These are phyloP conservation scores for Meteorus cinctellus DNA, from an alignment of 2,888 invertebrate genomes.

Conservation along the genomic window DNA sequence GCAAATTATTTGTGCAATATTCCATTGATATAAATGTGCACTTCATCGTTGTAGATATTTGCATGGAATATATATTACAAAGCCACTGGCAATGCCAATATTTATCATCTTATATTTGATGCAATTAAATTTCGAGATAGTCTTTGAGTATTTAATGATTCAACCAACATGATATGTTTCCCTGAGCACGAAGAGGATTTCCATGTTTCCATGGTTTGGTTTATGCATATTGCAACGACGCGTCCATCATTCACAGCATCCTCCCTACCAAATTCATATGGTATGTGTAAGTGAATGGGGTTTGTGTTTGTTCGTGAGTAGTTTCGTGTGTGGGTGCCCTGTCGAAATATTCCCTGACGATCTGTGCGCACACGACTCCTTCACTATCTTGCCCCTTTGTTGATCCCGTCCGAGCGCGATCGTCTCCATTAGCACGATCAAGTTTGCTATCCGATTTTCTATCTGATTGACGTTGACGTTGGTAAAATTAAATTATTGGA, in stretches of 20 bases:
- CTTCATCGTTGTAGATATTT: neutral
- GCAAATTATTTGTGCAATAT: neutral
- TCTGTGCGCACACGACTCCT: neutral
- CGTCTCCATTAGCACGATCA: slow-evolving; percentile 31
- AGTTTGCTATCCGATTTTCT: slow-evolving; percentile 20
- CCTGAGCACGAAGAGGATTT: slow-evolving; percentile 68
- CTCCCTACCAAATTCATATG: slow-evolving; percentile 34
- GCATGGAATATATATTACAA: neutral
- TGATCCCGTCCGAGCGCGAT: slow-evolving; percentile 12
- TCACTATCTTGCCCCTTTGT: neutral
- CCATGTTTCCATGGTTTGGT: slow-evolving; percentile 65
- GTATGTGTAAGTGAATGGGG: slow-evolving; percentile 20
- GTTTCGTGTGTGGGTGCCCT: neutral
- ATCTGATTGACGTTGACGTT: slow-evolving; percentile 43
- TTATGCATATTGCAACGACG: slow-evolving; percentile 70
- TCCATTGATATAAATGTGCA: neutral
- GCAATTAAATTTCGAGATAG: slow-evolving; percentile 9
- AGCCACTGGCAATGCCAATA: neutral
- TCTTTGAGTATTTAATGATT: slow-evolving; percentile 63
- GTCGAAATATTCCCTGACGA: slow-evolving; percentile 2
- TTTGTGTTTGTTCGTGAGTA: slow-evolving; percentile 21
- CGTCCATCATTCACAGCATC: slow-evolving; percentile 67
- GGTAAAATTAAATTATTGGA: slow-evolving; percentile 44
- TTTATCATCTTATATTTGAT: slow-evolving; percentile 11
- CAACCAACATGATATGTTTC: slow-evolving; percentile 58